Conservation (phyloP, 2,888 invertebrate genomes). For the Campaea margaritaria region DNA sequence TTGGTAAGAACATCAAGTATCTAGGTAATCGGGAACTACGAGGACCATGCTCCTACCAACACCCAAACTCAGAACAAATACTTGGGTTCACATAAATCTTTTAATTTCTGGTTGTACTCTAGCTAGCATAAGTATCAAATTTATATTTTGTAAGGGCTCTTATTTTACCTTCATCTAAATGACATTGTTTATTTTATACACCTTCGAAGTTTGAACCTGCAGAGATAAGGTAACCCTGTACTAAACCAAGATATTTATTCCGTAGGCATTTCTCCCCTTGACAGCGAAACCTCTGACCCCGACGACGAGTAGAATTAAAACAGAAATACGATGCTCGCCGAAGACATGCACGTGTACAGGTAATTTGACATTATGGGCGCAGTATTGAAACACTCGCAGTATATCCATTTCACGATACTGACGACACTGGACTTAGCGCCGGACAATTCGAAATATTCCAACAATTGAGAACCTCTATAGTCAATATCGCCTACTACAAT, state of each 20-base stretch:
- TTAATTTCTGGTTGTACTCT: no score
- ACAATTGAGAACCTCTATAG: no score
- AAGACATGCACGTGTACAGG: constrained; percentile 27
- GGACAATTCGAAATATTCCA: no score
- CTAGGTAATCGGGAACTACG: no score
- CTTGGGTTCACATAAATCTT: no score
- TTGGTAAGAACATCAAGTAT: no score
- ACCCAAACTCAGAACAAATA: no score
- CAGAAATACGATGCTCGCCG: constrained; percentile 32
- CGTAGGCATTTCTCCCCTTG: constrained; percentile 24
- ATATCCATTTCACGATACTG: constrained; percentile 1
- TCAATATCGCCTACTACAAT: no score
- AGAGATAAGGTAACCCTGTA: constrained; percentile 7
- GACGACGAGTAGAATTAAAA: constrained; percentile 31
- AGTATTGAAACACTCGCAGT: constrained; percentile 12
- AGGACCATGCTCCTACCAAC: no score
- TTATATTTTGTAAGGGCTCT: no score
- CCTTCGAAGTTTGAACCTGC: background rate
- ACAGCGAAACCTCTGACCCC: constrained; percentile 29
- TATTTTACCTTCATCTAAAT: background rate
- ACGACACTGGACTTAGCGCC: no score
- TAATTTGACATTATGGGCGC: constrained; percentile 27
- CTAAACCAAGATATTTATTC: constrained; percentile 20
- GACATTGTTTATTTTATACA: background rate
- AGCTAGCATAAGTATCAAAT: no score